Percentiles rank a stretch among this genome's conserved stretches.
Conservation (phyloP, 2,888 invertebrate species). For the Dioctria rufipes region DNA sequence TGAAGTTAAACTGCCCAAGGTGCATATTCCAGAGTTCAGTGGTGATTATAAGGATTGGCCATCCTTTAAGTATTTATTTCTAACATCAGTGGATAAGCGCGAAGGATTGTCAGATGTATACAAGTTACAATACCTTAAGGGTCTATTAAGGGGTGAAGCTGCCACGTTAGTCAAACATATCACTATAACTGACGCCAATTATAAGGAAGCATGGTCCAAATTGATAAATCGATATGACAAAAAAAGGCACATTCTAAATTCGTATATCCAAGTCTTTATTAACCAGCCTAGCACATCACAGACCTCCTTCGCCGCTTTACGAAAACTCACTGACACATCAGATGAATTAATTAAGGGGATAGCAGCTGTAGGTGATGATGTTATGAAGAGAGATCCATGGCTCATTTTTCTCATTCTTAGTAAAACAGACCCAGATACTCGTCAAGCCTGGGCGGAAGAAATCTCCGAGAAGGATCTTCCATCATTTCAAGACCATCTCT, state of each 20-base stretch:
- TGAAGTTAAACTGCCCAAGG: neutral
- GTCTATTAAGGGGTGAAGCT: neutral
- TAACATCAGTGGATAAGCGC: neutral
- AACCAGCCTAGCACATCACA: neutral
- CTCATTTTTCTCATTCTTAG: neutral
- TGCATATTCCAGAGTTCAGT: neutral
- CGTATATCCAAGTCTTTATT: neutral
- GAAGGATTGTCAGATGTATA: neutral
- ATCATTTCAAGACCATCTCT: neutral
- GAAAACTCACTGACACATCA: neutral
- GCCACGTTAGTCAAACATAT: neutral
- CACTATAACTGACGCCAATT: neutral
- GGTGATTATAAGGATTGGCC: conserved; percentile 22
- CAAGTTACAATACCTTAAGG: conserved; percentile 34
- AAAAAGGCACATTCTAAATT: neutral
- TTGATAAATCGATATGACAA: neutral
- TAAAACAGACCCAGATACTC: conserved; percentile 9
- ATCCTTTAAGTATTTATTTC: conserved; percentile 6
- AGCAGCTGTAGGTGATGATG: conserved; percentile 11
- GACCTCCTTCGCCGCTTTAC: neutral
- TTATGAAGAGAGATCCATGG: neutral
- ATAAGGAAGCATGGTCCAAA: neutral
- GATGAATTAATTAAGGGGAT: conserved; percentile 25
- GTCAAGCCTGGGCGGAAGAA: conserved; percentile 7
- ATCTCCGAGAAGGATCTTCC: neutral